These are phyloP conservation scores for Sinocyclocheilus rhinocerous DNA, from an alignment of 2,113 vertebrate species.

Conservation along the genomic window DNA sequence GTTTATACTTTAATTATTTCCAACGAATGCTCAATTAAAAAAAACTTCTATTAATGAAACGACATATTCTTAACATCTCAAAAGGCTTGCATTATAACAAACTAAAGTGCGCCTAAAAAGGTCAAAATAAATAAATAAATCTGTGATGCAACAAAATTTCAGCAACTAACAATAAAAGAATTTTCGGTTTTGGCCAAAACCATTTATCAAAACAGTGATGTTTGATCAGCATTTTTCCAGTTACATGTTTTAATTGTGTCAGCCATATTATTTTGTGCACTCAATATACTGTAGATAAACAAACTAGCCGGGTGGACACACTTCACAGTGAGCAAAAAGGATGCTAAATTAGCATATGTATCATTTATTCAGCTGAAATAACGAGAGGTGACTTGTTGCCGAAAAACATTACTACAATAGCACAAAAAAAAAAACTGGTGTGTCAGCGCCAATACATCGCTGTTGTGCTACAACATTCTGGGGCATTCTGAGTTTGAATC, in stretches of 20 bases:
- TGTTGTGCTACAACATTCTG: too few species aligned
- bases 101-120: neutral
- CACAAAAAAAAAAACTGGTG: neutral
- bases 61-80: neutral
- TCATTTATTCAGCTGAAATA: neutral
- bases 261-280: neutral
- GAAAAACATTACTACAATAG: neutral
- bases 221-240: neutral
- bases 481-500: too few species aligned
- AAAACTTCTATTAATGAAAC: neutral
- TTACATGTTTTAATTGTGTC: neutral
- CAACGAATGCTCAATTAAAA: neutral
- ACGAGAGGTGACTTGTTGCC: neutral
- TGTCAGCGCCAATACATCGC: too few species aligned
- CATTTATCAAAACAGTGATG: neutral
- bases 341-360: neutral
- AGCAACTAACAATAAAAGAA: neutral
- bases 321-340: neutral
- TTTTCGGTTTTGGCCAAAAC: neutral
- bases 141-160: neutral
- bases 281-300: neutral
- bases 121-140: neutral
- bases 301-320: neutral
- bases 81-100: neutral
- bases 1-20: neutral